A percentile compares a stretch with the other conserved stretches of the same genome.
Evolutionary conservation across 2,113 vertebrate genomes (phyloP).

Genomic region (Erythrolamprus reginae): DNA sequence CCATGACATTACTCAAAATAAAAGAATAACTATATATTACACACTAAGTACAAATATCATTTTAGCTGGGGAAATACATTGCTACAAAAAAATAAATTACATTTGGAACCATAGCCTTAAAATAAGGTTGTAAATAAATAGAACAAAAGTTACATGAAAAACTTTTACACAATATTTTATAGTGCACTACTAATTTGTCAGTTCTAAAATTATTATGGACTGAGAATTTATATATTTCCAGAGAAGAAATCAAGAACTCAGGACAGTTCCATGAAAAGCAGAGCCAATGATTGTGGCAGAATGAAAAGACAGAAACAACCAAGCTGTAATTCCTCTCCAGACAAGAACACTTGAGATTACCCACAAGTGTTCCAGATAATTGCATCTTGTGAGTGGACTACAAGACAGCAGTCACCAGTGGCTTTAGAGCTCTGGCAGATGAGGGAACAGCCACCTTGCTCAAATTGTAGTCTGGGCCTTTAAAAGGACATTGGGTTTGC

Average conservation of each 20-base stretch:
- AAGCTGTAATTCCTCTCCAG: background rate
- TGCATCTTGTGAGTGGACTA: too few species aligned
- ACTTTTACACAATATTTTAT: constrained; percentile 12
- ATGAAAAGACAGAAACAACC: background rate
- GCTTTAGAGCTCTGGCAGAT: background rate
- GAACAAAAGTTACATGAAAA: background rate
- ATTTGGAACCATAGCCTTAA: constrained; percentile 18
- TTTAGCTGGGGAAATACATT: background rate
- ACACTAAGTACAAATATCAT: constrained; percentile 25
- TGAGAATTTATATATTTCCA: background rate
- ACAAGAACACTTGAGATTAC: background rate
- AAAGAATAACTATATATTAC: constrained; percentile 6
- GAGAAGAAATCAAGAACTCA: background rate
- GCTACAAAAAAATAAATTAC: constrained; percentile 14
- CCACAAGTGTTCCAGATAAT: background rate
- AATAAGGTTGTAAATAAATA: constrained; percentile 9
- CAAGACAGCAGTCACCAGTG: background rate
- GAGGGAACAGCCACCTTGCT: background rate
- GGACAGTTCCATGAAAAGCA: background rate
- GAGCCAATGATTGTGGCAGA: background rate
- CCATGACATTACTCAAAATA: constrained; percentile 2
- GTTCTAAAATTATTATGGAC: constrained; percentile 5
- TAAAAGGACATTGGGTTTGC: background rate
- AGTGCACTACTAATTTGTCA: constrained; percentile 21
- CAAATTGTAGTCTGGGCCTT: background rate